Conservation (phyloP, 2,888 invertebrate species). For the Malachius bipustulatus region DNA sequence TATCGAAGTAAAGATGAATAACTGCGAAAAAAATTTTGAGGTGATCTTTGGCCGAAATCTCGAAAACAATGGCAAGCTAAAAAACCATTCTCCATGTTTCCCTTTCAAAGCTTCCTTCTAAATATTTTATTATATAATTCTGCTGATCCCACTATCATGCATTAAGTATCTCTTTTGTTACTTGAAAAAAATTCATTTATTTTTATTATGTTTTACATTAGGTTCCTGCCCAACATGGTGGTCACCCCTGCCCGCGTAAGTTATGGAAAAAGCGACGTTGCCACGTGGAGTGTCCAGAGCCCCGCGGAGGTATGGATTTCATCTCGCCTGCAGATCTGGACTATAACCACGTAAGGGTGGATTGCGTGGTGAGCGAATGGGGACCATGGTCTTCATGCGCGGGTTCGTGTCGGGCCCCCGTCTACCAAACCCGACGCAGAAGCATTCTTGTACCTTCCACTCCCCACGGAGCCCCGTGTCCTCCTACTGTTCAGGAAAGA, state of each 20-base stretch:
- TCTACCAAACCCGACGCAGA: conserved; percentile 43
- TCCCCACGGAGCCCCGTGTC: conserved; percentile 34
- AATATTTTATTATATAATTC: too few species aligned
- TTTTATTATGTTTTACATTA: too few species aligned
- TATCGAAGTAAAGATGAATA: too few species aligned
- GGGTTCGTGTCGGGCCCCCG: conserved; percentile 46
- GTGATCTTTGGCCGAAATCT: too few species aligned
- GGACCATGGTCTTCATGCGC: conserved; percentile 58
- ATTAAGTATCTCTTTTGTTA: neutral
- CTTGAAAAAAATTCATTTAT: conserved; percentile 12
- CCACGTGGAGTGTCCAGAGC: conserved; percentile 24
- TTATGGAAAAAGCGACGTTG: conserved; percentile 35
- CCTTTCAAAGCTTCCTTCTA: too few species aligned
- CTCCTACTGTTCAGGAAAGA: conserved; percentile 32
- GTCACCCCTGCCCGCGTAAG: conserved; percentile 41
- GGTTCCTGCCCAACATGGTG: conserved; percentile 37
- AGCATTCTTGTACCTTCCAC: conserved; percentile 32
- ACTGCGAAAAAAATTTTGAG: too few species aligned
- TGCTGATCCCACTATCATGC: neutral
- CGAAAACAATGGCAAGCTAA: too few species aligned
- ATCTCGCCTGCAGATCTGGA: conserved; percentile 10
- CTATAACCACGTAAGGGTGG: neutral
- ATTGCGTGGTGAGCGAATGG: conserved; percentile 54
- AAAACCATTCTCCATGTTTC: too few species aligned
- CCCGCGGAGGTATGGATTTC: conserved; percentile 19